phyloP scores from a whole-genome alignment of 1,140 invertebrate species.

The Campoletis sonorensis region DNA sequence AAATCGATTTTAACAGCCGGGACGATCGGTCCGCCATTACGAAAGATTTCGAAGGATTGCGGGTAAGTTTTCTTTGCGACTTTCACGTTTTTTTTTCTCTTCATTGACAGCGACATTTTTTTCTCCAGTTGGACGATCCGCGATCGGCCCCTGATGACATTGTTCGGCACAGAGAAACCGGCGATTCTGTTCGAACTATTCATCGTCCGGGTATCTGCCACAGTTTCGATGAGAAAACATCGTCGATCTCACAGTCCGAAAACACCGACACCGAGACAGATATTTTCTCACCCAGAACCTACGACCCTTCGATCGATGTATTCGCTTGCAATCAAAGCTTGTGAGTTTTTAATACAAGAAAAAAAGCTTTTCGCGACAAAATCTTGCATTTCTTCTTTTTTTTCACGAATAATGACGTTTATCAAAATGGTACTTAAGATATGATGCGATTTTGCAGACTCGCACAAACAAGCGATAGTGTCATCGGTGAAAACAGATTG shows the following conservation, averaged over 20 bases:
- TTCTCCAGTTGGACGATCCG: constrained; percentile 10
- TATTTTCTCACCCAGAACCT: constrained; percentile 47
- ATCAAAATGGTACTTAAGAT: neutral
- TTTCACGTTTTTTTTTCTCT: neutral
- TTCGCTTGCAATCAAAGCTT: neutral
- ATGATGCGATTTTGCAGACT: constrained; percentile 31
- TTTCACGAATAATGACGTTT: constrained; percentile 16
- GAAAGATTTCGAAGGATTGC: constrained; percentile 48
- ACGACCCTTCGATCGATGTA: neutral
- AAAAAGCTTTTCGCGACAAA: neutral
- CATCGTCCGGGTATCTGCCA: constrained; percentile 47
- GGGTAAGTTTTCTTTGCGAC: constrained; percentile 16
- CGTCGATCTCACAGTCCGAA: constrained; percentile 47
- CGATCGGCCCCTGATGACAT: constrained; percentile 30
- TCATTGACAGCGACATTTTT: neutral
- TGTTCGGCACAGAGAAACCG: neutral
- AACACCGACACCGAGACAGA: constrained; percentile 52
- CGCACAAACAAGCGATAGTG: constrained; percentile 49
- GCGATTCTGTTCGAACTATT: constrained; percentile 49
- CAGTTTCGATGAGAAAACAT: constrained; percentile 48
- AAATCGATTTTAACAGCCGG: constrained; percentile 1
- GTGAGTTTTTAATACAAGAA: neutral
- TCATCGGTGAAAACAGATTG: constrained; percentile 23
- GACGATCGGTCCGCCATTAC: constrained; percentile 14
- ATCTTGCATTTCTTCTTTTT: neutral